These are phyloP conservation scores for Cacoxenus indagator DNA, from an alignment of 2,888 invertebrate species.

Conservation along the genomic window DNA sequence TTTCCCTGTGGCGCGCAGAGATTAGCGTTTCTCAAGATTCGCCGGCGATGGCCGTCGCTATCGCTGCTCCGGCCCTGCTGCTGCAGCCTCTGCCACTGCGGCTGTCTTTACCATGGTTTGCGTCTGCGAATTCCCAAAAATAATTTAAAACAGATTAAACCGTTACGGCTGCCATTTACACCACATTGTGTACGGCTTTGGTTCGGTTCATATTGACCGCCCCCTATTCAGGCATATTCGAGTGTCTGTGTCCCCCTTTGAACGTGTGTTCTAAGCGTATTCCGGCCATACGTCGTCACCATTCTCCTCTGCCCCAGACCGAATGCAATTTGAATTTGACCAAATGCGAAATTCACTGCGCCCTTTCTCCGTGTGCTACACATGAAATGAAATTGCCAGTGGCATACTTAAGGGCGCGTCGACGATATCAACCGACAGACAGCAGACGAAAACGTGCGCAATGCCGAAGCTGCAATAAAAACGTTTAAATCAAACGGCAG, in stretches of 20 bases:
- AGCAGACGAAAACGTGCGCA: conserved; percentile 31
- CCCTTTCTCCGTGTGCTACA: conserved; percentile 55
- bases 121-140: conserved; percentile 49
- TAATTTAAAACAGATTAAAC: conserved; percentile 70
- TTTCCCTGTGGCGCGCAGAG: conserved; percentile 13
- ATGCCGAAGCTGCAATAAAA: conserved; percentile 61
- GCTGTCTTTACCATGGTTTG: conserved; percentile 33
- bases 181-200: conserved; percentile 49
- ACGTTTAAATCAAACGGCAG: conserved; percentile 64
- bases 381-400: conserved; percentile 35
- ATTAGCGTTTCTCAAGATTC: conserved; percentile 37
- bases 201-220: conserved; percentile 14
- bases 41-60: not conserved
- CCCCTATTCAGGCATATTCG: not conserved
- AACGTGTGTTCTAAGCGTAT: conserved; percentile 20
- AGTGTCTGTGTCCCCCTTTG: not conserved
- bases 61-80: not conserved
- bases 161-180: conserved; percentile 66
- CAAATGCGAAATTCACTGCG: conserved; percentile 45
- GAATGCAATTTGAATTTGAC: conserved; percentile 58
- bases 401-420: conserved; percentile 63
- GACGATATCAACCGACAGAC: conserved; percentile 12
- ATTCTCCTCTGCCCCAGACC: conserved; percentile 31
- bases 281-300: conserved; percentile 13
- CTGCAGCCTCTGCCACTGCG: conserved; percentile 24